Evolutionary conservation across 2,888 invertebrate species (phyloP), one percentile per base, ranked within the genome.

Genomic region (Acleris emargana): DNA sequence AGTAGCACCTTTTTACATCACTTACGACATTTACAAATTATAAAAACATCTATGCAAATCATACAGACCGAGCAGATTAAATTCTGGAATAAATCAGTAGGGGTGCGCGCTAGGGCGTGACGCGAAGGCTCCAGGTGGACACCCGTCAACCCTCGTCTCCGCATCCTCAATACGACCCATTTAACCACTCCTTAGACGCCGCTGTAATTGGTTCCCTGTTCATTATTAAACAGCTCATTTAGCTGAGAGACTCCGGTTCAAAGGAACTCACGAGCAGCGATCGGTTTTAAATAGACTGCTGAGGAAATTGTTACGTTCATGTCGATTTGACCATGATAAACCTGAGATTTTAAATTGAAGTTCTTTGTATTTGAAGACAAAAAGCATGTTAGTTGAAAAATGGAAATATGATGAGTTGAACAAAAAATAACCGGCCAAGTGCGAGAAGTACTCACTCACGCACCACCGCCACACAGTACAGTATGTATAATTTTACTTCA

Each of bases 91-190:
- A 69, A 69, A 69, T 67, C 62, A 62, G 62, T 59, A 59, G 53
- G 49, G 58, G 69, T 64, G 54, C 62, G 68, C 68, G 70, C 68
- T 68, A 69, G 64, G 68, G 70, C 73, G 73, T 76, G 78, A 81
- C 81, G 78, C 76, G 77, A 71, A 73, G 69, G 71, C 72, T 71
- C 68, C 75, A 67, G 78, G 81, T 76, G 78, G 85, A 82, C 84
- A 81, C 72, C 71, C 80, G 86, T 81, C 85, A 77, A 85, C 84
- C 86, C 86, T 84, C 79, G 76, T 86, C 83, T 73, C 69, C 67
- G 68, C 70, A 66, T 73, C 69, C 73, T 72, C 62, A 62, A 63
- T 63, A 59, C 59, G 69, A 72, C 71, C 71, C 69, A 67, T 70
- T 71, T 72, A 70, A 68, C 72, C 73, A 66, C 69, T 67, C 69